These are phyloP conservation scores for Grallaria varia DNA, from an alignment of 2,113 vertebrate genomes.

Conservation along the genomic window DNA sequence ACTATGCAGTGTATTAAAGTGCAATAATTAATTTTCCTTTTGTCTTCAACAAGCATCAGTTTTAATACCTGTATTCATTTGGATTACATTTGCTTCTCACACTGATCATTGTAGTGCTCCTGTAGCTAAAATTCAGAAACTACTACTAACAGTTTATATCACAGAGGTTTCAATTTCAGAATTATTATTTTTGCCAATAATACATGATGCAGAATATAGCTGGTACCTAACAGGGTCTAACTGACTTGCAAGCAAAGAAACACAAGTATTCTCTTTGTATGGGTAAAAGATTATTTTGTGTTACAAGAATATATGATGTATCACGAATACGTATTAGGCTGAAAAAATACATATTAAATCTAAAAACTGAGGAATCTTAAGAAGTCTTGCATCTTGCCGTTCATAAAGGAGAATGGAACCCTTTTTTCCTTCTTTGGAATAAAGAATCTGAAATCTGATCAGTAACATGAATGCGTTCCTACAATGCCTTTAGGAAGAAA, in stretches of 20 bases:
- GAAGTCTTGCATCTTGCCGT: background rate
- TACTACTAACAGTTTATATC: background rate
- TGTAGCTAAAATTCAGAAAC: background rate
- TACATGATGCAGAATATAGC: background rate
- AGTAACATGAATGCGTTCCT: constrained; percentile 15
- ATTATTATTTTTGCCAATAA: background rate
- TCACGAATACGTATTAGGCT: background rate
- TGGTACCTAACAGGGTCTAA: background rate
- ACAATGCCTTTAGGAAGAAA: constrained; percentile 60
- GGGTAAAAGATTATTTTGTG: background rate
- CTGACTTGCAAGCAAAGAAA: background rate
- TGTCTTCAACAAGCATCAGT: background rate
- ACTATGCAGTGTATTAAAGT: background rate
- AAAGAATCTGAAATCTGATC: constrained; percentile 53
- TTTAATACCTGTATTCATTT: background rate
- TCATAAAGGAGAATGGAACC: background rate
- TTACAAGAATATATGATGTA: background rate
- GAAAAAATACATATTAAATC: background rate
- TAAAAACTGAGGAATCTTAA: background rate
- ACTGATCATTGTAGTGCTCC: background rate
- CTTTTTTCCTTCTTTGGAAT: background rate
- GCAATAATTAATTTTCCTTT: background rate
- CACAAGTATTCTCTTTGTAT: background rate
- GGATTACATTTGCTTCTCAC: background rate
- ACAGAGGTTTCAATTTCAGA: background rate